Percentiles rank a stretch among this genome's conserved stretches.
Conservation (phyloP, 2,797 vertebrate genomes). For the Characodon lateralis region DNA sequence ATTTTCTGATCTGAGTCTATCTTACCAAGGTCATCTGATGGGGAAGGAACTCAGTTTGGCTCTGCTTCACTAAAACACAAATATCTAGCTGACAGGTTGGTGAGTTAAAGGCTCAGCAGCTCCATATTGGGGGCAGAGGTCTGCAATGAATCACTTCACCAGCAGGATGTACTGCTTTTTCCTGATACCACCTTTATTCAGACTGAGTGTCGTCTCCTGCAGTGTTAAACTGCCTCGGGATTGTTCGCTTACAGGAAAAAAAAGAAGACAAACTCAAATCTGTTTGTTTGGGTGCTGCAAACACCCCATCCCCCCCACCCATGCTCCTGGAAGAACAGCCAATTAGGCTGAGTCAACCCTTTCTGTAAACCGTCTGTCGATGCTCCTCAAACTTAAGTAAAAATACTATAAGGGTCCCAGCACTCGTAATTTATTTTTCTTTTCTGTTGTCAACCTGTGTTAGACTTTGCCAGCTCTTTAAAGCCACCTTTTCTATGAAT, state of each 20-base stretch:
- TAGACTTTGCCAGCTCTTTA: conserved; percentile 30
- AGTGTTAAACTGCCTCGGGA: conserved; percentile 33
- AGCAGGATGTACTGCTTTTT: conserved; percentile 27
- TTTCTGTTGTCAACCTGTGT: conserved; percentile 32
- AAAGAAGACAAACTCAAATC: conserved; percentile 50
- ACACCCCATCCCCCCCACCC: conserved; percentile 39
- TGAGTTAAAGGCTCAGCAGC: conserved; percentile 47
- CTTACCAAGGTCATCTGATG: conserved; percentile 69
- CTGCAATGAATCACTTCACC: conserved; percentile 57
- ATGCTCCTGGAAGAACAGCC: conserved; percentile 49
- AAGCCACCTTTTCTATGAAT: conserved; percentile 35
- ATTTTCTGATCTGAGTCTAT: conserved; percentile 69
- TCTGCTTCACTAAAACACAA: conserved; percentile 49
- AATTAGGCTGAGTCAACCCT: conserved; percentile 69
- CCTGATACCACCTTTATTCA: conserved; percentile 36
- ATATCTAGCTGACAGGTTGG: conserved; percentile 55
- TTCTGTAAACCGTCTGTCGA: conserved; percentile 61
- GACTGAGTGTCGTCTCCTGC: conserved; percentile 20
- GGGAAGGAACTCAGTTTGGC: conserved; percentile 34
- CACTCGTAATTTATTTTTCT: conserved; percentile 42
- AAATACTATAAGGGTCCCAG: conserved; percentile 52
- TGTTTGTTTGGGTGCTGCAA: conserved; percentile 42
- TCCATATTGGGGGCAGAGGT: conserved; percentile 31
- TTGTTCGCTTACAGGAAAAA: conserved; percentile 60
- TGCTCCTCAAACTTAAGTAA: conserved; percentile 54